Base-by-base conservation (phyloP, 2,888 invertebrate genomes). In the Pammene aurita region DNA sequence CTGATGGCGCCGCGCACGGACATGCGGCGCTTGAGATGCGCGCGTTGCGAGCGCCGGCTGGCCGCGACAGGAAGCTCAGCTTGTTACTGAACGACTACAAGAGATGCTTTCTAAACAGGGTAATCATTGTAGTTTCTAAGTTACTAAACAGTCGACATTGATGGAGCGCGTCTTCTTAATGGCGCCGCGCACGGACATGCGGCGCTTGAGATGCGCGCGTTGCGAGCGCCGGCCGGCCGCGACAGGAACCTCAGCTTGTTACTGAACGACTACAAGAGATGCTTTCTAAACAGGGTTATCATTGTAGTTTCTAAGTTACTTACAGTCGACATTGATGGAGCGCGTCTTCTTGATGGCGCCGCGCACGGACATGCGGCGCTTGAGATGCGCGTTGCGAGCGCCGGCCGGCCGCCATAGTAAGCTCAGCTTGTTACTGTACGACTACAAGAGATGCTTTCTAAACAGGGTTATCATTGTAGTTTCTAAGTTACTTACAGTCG, bases 291-390 rank as follows among this genome's bases (percentile, higher is more conserved):
- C 98, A 98, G 76, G 16, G 96, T 26, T 26, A 26, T 2, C 26
- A 1, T 26, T 26, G 26, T 2, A 26, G 4, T 26, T 1, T 26
- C 26, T 26, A 26, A 2, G 4, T 26, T 26, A 26, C 26, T 26
- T 88, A 97, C 97, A 95, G 85, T 97, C 98, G 7, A 98, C 96
- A 81, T 97, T 97, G 73, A 98, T 98, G 11, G 98, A 98, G 75
- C 98, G 93, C 0, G 98, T 98, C 84, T 98, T 96, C 88, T 97
- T 97, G 71, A 98, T 98, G 52, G 98, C 98, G 64, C 98, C 98
- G 78, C 96, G 96, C 18, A 98, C 96, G 0, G 97, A 97, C 95
- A 97, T 96, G 80, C 95, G 94, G 0, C 97, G 93, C 55, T 95
- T 94, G 57, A 96, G 78, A 42, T 94, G 93, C 0, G 85, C 79